Conservation (phyloP, 2,888 invertebrate genomes). For the Spatulosminthurus flaviceps region DNA sequence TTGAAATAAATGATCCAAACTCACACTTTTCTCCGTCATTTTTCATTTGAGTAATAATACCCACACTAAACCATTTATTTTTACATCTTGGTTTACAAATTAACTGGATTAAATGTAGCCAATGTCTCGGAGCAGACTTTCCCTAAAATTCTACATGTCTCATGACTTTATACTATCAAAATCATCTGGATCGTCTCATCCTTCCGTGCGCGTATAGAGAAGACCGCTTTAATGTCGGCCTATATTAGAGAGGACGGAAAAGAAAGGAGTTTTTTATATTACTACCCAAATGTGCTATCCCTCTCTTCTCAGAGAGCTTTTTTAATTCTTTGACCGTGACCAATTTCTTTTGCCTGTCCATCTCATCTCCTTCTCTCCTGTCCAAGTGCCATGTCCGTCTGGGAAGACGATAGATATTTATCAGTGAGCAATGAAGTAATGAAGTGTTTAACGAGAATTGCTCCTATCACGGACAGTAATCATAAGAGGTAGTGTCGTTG, state of each 20-base stretch:
- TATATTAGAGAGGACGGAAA: too few species aligned
- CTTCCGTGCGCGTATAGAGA: too few species aligned
- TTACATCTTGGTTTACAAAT: background rate
- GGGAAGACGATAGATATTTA: too few species aligned
- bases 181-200: too few species aligned
- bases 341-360: conserved; percentile 2
- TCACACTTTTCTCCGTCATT: conserved; percentile 2
- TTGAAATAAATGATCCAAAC: conserved; percentile 14
- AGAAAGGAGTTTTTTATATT: too few species aligned
- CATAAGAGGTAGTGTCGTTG: background rate
- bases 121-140: too few species aligned
- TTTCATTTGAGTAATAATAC: background rate
- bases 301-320: background rate
- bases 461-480: conserved; percentile 1
- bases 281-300: too few species aligned
- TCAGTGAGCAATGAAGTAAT: background rate
- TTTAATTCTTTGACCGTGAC: conserved; percentile 5
- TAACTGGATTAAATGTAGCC: conserved; percentile 4
- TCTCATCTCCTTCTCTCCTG: background rate
- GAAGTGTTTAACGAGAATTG: conserved; percentile 8
- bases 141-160: too few species aligned
- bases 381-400: conserved; percentile 5
- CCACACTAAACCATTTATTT: background rate
- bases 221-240: too few species aligned
- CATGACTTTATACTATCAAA: too few species aligned